Percentiles rank a stretch among this genome's conserved stretches.
Conservation (phyloP, 35 echinoderm and acorn worm species). For the Apostichopus californicus region DNA sequence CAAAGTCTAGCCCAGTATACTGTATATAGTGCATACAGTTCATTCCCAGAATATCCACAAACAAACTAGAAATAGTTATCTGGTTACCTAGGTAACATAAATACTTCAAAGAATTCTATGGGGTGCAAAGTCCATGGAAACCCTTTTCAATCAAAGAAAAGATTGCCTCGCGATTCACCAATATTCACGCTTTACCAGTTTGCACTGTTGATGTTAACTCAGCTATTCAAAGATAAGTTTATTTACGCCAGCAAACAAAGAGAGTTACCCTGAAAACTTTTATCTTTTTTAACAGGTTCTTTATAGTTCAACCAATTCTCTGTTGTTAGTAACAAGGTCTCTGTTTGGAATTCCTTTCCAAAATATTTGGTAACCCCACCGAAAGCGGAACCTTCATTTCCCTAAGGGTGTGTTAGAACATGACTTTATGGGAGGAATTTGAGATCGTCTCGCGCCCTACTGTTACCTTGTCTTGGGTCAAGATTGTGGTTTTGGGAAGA, state of each 20-base stretch:
- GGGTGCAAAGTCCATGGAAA: slow-evolving; percentile 40
- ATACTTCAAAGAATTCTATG: background rate
- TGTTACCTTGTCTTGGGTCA: slow-evolving; percentile 26
- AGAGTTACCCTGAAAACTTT: slow-evolving; percentile 5
- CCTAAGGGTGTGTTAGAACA: slow-evolving; percentile 32
- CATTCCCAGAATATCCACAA: background rate
- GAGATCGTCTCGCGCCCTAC: background rate
- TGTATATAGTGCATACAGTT: background rate
- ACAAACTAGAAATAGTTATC: slow-evolving; percentile 2
- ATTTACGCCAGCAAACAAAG: slow-evolving; percentile 13
- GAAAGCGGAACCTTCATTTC: slow-evolving; percentile 11
- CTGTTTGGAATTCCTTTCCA: slow-evolving; percentile 45
- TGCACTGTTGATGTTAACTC: background rate
- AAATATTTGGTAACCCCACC: slow-evolving; percentile 44
- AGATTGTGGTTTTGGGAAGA: background rate
- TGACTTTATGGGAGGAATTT: slow-evolving; percentile 19
- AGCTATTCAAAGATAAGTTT: slow-evolving; percentile 28
- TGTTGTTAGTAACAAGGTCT: slow-evolving; percentile 44
- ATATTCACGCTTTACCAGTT: background rate
- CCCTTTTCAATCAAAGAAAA: slow-evolving; percentile 12
- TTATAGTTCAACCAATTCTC: slow-evolving; percentile 19
- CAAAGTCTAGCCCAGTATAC: background rate
- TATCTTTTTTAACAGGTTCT: background rate
- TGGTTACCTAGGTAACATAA: slow-evolving; percentile 11
- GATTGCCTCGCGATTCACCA: background rate